Evolutionary conservation across 2,113 vertebrate genomes (phyloP).

Genomic region (Phoenicopterus ruber): DNA sequence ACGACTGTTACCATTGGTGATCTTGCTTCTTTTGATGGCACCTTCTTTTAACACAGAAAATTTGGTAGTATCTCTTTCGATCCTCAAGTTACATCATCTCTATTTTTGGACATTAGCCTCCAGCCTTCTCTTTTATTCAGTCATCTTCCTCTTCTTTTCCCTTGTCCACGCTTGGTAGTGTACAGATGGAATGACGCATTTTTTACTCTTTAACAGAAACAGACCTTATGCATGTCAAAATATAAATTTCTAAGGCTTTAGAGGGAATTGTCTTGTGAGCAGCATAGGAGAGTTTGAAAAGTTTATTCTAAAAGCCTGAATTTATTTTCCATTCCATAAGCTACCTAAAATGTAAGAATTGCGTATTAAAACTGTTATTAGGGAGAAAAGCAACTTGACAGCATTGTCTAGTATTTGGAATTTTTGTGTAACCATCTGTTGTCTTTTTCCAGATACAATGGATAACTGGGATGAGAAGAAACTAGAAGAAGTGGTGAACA

Average conservation of each 20-base stretch:
- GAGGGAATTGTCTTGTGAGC: background rate
- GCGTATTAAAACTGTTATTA: background rate
- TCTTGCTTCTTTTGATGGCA: background rate
- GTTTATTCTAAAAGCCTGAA: background rate
- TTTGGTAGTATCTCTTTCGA: background rate
- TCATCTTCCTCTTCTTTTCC: background rate
- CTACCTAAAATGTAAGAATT: background rate
- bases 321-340: background rate
- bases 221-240: background rate
- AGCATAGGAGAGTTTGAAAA: background rate
- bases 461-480: conserved; percentile 99
- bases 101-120: background rate
- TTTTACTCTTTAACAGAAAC: background rate
- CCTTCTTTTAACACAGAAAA: background rate
- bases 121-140: background rate
- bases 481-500: conserved; percentile 94
- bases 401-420: background rate
- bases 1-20: background rate
- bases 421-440: background rate
- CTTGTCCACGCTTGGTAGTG: background rate
- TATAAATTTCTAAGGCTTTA: background rate
- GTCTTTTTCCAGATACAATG: conserved; percentile 87
- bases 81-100: background rate
- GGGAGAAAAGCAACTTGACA: background rate
- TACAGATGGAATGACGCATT: background rate